Evolutionary conservation across 2,113 vertebrate species (phyloP), one percentile per base, ranked within the genome.

Genomic region (Rhinichthys klamathensis): DNA sequence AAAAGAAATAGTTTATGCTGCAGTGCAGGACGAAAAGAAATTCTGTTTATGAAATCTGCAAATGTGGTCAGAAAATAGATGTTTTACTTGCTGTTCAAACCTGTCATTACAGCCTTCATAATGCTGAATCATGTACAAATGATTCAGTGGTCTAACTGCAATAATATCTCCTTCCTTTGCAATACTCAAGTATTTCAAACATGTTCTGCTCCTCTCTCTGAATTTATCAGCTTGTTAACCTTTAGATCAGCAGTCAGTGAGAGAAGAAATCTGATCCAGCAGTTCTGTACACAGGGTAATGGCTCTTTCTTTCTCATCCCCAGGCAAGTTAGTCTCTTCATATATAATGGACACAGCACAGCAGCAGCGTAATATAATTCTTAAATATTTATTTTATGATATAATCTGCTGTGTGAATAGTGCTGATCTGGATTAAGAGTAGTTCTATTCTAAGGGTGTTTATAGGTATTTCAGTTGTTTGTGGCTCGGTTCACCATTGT

Each of bases 311-410:
- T 65, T 65, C 25, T 80, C 78, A 65, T 80, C 41, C 60, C 8
- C 60, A 23, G 80, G 60, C 80, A 63, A 51, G 41, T 30, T 69
- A 81, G 61, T 81, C 61, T 81, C 41, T 44, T 65, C 56, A 61
- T 79, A 79, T 79, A 80, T 46, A 81, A 81, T 69, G 61, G 61
- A 69, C 44, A 81, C n/a, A 9, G 32, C 44, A 81, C n/a, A 9
- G 32, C 44, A 69, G 38, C 44, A 51, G 16, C 6, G 15, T 65
- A 80, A 80, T 65, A 65, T 13, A 80, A 46, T 30, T 89, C 88
- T 91, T 90, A 92, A 90, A 90, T 79, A 90, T 89, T 41, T 75
- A 86, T 88, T 84, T 79, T 32, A 76, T 76, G 44, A 51, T 69
- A 67, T 46, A 44, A 69, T 35, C 80, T 30, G 51, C 25, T 49